These are phyloP conservation scores for Allobates femoralis DNA, from an alignment of 2,797 vertebrate species.

Conservation along the genomic window DNA sequence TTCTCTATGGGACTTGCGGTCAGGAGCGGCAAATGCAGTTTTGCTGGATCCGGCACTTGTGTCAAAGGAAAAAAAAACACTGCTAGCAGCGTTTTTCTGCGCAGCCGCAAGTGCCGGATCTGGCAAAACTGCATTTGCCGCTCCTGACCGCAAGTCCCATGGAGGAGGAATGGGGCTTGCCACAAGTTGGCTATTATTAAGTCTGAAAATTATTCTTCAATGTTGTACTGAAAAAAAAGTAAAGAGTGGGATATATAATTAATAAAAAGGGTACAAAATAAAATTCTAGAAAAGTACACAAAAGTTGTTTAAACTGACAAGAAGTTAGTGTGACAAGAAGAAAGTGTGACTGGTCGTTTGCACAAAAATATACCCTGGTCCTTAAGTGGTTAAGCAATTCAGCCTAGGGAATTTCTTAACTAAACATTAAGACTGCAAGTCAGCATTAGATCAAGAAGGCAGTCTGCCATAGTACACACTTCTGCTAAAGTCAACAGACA, in stretches of 20 bases:
- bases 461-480: neutral
- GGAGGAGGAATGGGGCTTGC: too few relatives aligned
- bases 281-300: neutral
- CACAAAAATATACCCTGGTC: neutral
- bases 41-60: too few relatives aligned
- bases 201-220: too few relatives aligned
- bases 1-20: too few relatives aligned
- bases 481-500: neutral
- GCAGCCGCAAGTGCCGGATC: too few relatives aligned
- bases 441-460: conserved; percentile 20
- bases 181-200: too few relatives aligned
- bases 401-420: conserved; percentile 4
- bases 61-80: too few relatives aligned
- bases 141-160: too few relatives aligned
- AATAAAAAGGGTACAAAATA: neutral
- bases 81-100: too few relatives aligned
- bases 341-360: neutral
- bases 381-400: neutral
- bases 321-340: too few relatives aligned
- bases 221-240: neutral
- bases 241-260: neutral
- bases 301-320: neutral
- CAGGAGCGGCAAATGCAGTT: too few relatives aligned
- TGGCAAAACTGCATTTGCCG: too few relatives aligned
- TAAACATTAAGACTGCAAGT: conserved; percentile 14